These are phyloP conservation scores for Sarcoramphus papa DNA, from an alignment of 2,797 vertebrate species.

Conservation along the genomic window DNA sequence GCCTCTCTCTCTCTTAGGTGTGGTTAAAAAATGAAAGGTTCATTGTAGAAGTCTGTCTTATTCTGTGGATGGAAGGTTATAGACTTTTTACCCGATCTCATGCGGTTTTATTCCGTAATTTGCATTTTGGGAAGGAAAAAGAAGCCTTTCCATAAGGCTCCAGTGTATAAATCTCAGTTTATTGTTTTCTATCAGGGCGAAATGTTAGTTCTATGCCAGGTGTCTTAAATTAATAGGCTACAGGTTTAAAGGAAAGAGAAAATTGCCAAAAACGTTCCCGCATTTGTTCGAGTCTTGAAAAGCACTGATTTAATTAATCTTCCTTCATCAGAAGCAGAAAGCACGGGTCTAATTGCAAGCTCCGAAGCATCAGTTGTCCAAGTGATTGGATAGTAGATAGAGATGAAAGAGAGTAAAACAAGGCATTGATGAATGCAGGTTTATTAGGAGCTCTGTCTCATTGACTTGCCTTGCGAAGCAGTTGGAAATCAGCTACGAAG, in stretches of 20 bases:
- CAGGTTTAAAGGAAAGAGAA: slow-evolving; percentile 7
- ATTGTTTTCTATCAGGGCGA: background rate
- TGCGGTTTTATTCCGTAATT: background rate
- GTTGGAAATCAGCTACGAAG: slow-evolving; percentile 31
- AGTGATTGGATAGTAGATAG: slow-evolving; percentile 15
- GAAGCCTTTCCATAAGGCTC: background rate
- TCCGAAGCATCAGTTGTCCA: slow-evolving; percentile 43
- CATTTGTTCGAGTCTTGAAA: slow-evolving; percentile 39
- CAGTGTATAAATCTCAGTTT: slow-evolving; percentile 30
- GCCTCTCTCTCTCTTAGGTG: background rate
- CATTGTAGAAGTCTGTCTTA: background rate
- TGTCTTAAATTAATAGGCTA: slow-evolving; percentile 2
- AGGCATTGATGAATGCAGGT: slow-evolving; percentile 41
- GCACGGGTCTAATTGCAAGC: slow-evolving; percentile 47
- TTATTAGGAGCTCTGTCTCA: slow-evolving; percentile 46
- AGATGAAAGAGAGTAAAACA: slow-evolving; percentile 49
- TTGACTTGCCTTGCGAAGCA: slow-evolving; percentile 10
- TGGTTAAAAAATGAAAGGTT: background rate
- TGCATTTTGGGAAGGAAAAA: slow-evolving; percentile 18
- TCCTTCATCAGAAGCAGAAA: slow-evolving; percentile 43
- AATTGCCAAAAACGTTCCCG: background rate
- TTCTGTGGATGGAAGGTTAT: background rate
- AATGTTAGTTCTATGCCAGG: slow-evolving; percentile 17
- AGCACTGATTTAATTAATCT: slow-evolving; percentile 65
- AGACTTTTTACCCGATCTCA: background rate